Percentiles rank a stretch among this genome's conserved stretches.
phyloP scores from a whole-genome alignment of 2,797 vertebrate species.

The Lagodon rhomboides region DNA sequence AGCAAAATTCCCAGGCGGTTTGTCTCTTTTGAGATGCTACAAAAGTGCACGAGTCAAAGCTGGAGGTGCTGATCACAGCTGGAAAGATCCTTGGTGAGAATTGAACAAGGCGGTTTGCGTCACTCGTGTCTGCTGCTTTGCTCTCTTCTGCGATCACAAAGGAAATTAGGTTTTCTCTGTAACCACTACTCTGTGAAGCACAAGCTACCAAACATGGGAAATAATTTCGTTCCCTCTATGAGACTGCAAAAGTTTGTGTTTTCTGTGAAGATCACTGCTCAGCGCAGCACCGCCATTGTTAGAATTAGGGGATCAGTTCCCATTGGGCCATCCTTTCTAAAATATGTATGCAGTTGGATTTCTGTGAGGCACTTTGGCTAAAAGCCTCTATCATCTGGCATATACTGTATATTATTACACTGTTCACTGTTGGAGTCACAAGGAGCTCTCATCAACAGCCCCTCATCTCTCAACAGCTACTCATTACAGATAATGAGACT shows the following conservation, averaged over 20 bases:
- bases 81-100: constrained; percentile 30
- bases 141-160: constrained; percentile 29
- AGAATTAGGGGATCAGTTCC: constrained; percentile 40
- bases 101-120: constrained; percentile 6
- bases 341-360: constrained; percentile 54
- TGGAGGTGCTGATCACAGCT: constrained; percentile 56
- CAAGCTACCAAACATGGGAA: constrained; percentile 31
- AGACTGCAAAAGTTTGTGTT: constrained; percentile 5
- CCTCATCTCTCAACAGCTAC: constrained; percentile 71
- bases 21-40: constrained; percentile 35
- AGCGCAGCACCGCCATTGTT: constrained; percentile 9
- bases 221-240: neutral
- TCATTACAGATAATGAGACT: constrained; percentile 71
- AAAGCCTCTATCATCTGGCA: constrained; percentile 58
- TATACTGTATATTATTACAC: constrained; percentile 57
- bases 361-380: constrained; percentile 55
- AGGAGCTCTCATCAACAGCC: constrained; percentile 63
- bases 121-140: constrained; percentile 18
- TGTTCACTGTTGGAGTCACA: constrained; percentile 52
- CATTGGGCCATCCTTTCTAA: constrained; percentile 41
- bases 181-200: constrained; percentile 14
- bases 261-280: constrained; percentile 29
- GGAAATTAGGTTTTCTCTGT: constrained; percentile 21
- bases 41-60: constrained; percentile 30
- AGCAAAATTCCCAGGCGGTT: constrained; percentile 29